phyloP scores from a whole-genome alignment of 2,888 invertebrate genomes.

The Galerucella pusilla region DNA sequence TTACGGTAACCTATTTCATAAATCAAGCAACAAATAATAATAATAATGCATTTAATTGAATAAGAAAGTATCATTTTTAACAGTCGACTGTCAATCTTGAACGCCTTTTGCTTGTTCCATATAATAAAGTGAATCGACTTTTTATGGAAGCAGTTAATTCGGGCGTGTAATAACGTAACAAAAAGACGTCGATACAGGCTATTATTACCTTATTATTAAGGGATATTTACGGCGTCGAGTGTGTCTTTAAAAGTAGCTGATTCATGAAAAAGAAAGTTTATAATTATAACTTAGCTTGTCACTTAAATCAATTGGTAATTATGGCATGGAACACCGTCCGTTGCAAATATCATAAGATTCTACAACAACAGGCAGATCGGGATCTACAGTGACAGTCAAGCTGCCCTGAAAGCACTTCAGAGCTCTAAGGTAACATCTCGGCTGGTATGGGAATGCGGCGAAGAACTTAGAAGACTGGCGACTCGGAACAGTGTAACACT shows the following conservation, averaged over 20 bases:
- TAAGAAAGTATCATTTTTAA: slow-evolving; percentile 24
- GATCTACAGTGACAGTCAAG: too few species aligned
- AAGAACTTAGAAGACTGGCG: too few species aligned
- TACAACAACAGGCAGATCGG: too few species aligned
- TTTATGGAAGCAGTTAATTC: slow-evolving; percentile 28
- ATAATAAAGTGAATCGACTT: slow-evolving; percentile 5
- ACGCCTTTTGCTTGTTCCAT: slow-evolving; percentile 7
- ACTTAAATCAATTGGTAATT: background rate
- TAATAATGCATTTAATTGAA: slow-evolving; percentile 7
- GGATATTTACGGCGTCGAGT: slow-evolving; percentile 20
- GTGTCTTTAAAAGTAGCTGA: slow-evolving; percentile 9
- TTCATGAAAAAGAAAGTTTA: slow-evolving; percentile 9
- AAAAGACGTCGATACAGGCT: slow-evolving; percentile 21
- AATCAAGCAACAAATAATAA: background rate
- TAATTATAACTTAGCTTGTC: slow-evolving; percentile 1
- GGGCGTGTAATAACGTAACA: slow-evolving; percentile 19
- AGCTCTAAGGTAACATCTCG: too few species aligned
- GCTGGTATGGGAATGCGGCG: too few species aligned
- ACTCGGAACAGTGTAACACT: too few species aligned
- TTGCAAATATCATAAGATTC: too few species aligned
- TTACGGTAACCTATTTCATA: slow-evolving; percentile 10
- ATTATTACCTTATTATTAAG: slow-evolving; percentile 29
- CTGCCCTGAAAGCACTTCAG: too few species aligned
- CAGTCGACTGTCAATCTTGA: slow-evolving; percentile 22
- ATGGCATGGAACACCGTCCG: too few species aligned